Conservation (phyloP, 2,888 invertebrate species). For the Eupithecia insigniata region DNA sequence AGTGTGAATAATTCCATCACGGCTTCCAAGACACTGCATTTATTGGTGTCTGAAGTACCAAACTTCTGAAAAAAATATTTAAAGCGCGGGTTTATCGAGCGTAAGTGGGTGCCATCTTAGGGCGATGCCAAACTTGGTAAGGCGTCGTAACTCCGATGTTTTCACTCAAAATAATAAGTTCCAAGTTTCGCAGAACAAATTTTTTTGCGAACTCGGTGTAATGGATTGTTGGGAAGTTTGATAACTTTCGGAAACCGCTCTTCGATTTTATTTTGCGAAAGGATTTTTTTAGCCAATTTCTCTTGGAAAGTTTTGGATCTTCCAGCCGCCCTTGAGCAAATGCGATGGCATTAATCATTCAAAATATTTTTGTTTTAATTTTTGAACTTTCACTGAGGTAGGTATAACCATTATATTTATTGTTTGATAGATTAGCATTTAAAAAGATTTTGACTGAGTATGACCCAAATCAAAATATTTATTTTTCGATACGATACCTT, state of each 20-base stretch:
- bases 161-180: constrained; percentile 83
- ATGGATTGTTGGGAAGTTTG: constrained; percentile 83
- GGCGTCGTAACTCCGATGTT: constrained; percentile 78
- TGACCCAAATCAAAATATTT: background rate
- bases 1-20: constrained; percentile 12
- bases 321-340: constrained; percentile 76
- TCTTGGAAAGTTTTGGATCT: constrained; percentile 77
- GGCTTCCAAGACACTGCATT: constrained; percentile 20
- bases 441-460: background rate
- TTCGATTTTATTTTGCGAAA: constrained; percentile 79
- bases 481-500: background rate
- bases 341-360: constrained; percentile 53
- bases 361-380: constrained; percentile 39
- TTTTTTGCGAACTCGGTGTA: constrained; percentile 83
- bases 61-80: constrained; percentile 45
- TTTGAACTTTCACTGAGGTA: constrained; percentile 27
- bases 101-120: constrained; percentile 53
- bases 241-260: constrained; percentile 83
- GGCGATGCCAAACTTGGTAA: constrained; percentile 61
- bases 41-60: constrained; percentile 34
- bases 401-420: constrained; percentile 22
- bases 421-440: background rate
- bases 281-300: constrained; percentile 84
- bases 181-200: constrained; percentile 64
- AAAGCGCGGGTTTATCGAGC: constrained; percentile 55